Percentiles rank a stretch among this genome's conserved stretches.
Conservation (phyloP, 2,888 invertebrate genomes). For the Euclidia mi region DNA sequence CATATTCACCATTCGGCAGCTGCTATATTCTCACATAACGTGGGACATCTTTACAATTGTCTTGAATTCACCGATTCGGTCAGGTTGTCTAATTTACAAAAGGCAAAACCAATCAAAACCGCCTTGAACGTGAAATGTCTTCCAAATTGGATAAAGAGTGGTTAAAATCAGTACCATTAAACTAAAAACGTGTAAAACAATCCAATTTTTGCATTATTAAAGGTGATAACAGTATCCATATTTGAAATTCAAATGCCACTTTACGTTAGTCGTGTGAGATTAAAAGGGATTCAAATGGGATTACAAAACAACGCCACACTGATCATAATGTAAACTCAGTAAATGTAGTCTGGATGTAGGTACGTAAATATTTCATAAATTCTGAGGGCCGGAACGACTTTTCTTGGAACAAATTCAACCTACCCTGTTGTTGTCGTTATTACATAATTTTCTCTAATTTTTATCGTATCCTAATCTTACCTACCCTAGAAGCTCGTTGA, state of each 20-base stretch:
- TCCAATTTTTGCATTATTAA: slow-evolving; percentile 43
- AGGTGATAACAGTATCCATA: slow-evolving; percentile 53
- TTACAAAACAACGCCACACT: slow-evolving; percentile 56
- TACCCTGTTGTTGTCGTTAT: slow-evolving; percentile 20
- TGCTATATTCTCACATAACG: too few species aligned
- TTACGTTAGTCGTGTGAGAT: slow-evolving; percentile 58
- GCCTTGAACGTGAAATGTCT: too few species aligned
- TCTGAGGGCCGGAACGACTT: slow-evolving; percentile 30
- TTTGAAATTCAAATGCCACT: slow-evolving; percentile 60
- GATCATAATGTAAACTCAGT: slow-evolving; percentile 62
- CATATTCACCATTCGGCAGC: too few species aligned
- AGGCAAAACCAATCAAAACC: too few species aligned
- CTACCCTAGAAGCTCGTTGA: slow-evolving; percentile 12
- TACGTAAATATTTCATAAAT: slow-evolving; percentile 53
- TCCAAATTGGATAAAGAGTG: too few species aligned
- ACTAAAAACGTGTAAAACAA: slow-evolving; percentile 18
- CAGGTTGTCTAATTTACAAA: too few species aligned
- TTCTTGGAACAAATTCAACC: slow-evolving; percentile 36
- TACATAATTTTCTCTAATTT: slow-evolving; percentile 31
- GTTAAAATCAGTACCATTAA: neutral
- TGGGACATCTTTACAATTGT: too few species aligned
- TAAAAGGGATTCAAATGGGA: slow-evolving; percentile 64
- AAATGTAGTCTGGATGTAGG: slow-evolving; percentile 53
- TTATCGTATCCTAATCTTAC: slow-evolving; percentile 29
- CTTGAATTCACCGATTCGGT: too few species aligned